Conservation (phyloP, 2,888 invertebrate genomes). For the Omphaloscelis lunosa region DNA sequence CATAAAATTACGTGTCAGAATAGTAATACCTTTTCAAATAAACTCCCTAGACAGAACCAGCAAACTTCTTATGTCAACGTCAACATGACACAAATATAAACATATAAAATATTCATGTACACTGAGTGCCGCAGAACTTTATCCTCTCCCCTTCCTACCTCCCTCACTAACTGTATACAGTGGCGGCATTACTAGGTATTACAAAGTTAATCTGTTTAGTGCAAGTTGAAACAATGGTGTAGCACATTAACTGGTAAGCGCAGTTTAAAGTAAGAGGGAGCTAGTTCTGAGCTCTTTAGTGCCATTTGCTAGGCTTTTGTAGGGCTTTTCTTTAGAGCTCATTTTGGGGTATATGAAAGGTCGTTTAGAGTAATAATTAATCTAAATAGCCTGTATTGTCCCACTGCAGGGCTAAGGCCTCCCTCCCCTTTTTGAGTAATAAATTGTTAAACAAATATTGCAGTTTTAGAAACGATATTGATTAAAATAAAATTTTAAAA, state of each 20-base stretch:
- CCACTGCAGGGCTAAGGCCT: neutral
- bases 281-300: constrained; percentile 27
- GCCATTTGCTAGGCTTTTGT: constrained; percentile 22
- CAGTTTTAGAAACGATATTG: neutral
- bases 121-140: constrained; percentile 10
- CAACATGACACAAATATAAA: constrained; percentile 24
- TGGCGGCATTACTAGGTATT: constrained; percentile 29
- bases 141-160: neutral
- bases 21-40: constrained; percentile 7
- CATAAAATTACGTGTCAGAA: neutral
- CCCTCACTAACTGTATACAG: constrained; percentile 26
- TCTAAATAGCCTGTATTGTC: too few relatives aligned
- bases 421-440: neutral
- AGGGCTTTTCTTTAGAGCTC: constrained; percentile 10
- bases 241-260: constrained; percentile 22
- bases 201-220: constrained; percentile 45
- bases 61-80: constrained; percentile 28
- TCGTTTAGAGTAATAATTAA: neutral
- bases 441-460: neutral
- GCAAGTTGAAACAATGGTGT: constrained; percentile 33
- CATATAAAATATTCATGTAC: constrained; percentile 27
- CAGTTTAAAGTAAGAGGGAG: constrained; percentile 26
- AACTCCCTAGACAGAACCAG: constrained; percentile 9
- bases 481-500: neutral
- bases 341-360: neutral